Conservation (phyloP, 2,113 vertebrate genomes). For the Cairina moschata region DNA sequence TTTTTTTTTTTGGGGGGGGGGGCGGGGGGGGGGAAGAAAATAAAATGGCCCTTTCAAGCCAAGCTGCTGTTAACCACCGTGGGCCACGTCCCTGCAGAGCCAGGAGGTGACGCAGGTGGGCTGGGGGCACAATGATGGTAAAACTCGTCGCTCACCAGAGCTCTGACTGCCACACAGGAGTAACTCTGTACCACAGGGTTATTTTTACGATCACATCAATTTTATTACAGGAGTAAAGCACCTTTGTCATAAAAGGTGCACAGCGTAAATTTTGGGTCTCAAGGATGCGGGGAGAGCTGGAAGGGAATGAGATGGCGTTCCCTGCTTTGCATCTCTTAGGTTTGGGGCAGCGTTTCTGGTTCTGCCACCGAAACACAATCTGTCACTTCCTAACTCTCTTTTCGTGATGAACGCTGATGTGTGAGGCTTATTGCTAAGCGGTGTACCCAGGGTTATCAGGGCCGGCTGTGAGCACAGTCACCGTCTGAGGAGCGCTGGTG, state of each 20-base stretch:
- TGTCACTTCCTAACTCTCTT: neutral
- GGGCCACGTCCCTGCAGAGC: neutral
- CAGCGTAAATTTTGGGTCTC: neutral
- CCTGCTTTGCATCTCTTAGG: fast-evolving
- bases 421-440: fast-evolving
- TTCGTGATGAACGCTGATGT: fast-evolving
- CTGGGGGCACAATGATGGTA: neutral
- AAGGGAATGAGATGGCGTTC: fast-evolving
- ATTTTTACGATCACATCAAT: neutral
- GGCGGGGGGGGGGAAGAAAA: neutral
- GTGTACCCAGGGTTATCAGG: fast-evolving
- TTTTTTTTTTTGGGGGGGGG: too few relatives aligned
- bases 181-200: neutral
- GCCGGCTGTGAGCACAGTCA: neutral
- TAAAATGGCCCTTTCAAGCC: neutral
- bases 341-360: neutral
- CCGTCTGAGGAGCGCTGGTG: neutral
- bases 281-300: neutral
- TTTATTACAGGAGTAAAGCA: constrained; percentile 48
- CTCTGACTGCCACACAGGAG: too few relatives aligned
- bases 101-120: neutral
- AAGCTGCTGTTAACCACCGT: neutral
- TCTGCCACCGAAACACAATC: neutral
- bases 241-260: neutral
- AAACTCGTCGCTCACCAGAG: fast-evolving